These are phyloP conservation scores for Drosophila orena DNA, from an alignment of 1,140 invertebrate genomes.

Conservation along the genomic window DNA sequence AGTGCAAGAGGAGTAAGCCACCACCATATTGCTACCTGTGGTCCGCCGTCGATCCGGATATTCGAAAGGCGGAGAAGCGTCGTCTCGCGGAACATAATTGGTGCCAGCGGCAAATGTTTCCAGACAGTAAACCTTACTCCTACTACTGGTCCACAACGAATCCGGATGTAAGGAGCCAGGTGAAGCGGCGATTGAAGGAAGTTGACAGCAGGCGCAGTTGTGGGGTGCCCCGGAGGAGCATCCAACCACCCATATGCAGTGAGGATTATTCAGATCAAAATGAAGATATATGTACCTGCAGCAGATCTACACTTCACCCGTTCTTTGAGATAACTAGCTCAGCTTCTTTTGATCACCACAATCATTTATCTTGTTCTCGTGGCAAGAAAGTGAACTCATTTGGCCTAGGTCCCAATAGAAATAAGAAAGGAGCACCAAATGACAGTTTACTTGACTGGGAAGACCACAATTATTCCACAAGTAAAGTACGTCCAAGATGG, in stretches of 20 bases:
- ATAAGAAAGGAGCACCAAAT: neutral
- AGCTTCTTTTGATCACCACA: neutral
- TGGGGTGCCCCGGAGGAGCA: neutral
- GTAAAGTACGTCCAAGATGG: neutral
- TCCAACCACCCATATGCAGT: neutral
- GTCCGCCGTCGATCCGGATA: constrained; percentile 25
- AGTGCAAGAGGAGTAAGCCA: constrained; percentile 14
- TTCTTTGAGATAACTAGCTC: neutral
- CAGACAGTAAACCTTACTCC: neutral
- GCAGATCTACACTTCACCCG: neutral
- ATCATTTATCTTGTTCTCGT: neutral
- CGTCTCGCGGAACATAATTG: constrained; percentile 6
- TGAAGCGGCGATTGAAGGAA: neutral
- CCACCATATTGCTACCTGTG: constrained; percentile 24
- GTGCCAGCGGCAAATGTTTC: neutral
- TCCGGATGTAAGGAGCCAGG: neutral
- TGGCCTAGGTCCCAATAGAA: neutral
- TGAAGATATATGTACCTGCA: neutral
- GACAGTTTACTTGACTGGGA: neutral
- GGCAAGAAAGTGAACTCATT: neutral
- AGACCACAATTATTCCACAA: neutral
- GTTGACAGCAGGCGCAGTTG: neutral
- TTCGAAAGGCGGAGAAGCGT: constrained; percentile 5
- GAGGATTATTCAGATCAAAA: neutral
- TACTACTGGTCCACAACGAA: constrained; percentile 1